Percentiles rank a stretch among this genome's conserved stretches.
phyloP scores from a whole-genome alignment of 2,888 invertebrate species.

The Rhagophthalmus giganteus region DNA sequence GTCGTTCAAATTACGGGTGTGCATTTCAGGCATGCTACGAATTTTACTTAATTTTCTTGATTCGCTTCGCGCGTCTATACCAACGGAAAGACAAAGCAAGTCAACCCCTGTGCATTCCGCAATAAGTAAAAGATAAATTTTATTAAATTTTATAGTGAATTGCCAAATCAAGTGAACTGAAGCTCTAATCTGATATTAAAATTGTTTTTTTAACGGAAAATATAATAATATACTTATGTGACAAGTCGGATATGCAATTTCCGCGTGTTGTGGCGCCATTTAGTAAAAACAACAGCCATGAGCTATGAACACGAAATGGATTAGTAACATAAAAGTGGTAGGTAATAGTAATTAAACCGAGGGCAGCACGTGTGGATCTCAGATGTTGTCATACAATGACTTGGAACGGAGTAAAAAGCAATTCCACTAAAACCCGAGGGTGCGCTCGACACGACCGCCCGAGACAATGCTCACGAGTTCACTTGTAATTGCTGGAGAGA shows the following conservation, averaged over 20 bases:
- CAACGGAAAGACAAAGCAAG: slow-evolving; percentile 21
- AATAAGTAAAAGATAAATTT: slow-evolving; percentile 20
- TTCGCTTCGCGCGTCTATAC: slow-evolving; percentile 9
- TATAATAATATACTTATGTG: slow-evolving; percentile 8
- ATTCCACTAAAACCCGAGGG: slow-evolving; percentile 50
- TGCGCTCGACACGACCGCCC: slow-evolving; percentile 36
- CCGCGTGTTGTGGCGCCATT: slow-evolving; percentile 15
- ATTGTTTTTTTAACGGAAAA: slow-evolving; percentile 13
- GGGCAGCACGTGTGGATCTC: slow-evolving; percentile 44
- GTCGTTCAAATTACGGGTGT: slow-evolving; percentile 2
- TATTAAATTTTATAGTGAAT: slow-evolving; percentile 19
- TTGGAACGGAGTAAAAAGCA: slow-evolving; percentile 48
- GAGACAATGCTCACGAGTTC: slow-evolving; percentile 44
- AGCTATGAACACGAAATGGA: slow-evolving; percentile 45
- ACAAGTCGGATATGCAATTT: slow-evolving; percentile 9
- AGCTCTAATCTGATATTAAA: slow-evolving; percentile 23
- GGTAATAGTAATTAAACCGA: slow-evolving; percentile 51
- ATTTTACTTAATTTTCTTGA: slow-evolving; percentile 14
- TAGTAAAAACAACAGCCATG: slow-evolving; percentile 14
- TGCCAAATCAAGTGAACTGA: slow-evolving; percentile 16
- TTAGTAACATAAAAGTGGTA: slow-evolving; percentile 51
- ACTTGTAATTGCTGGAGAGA: slow-evolving; percentile 47
- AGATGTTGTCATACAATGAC: slow-evolving; percentile 47
- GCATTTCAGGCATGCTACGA: slow-evolving; percentile 11
- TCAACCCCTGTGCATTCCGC: slow-evolving; percentile 8